Conservation (phyloP, 2,888 invertebrate species). For the Amphipyra tragopoginis region DNA sequence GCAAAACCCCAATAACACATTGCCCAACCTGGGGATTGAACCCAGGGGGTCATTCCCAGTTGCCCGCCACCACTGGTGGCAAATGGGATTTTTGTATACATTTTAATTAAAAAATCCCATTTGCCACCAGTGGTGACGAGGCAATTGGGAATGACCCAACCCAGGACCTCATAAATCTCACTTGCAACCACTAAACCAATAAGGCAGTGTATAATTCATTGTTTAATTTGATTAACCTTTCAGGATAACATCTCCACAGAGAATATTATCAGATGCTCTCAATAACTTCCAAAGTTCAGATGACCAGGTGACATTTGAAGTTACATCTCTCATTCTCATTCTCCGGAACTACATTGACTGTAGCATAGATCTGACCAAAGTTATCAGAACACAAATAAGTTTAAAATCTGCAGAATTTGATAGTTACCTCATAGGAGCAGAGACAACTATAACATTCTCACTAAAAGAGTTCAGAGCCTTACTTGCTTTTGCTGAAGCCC, state of each 20-base stretch:
- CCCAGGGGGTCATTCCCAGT: no score
- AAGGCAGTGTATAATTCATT: no score
- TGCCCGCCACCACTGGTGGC: no score
- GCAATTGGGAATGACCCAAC: no score
- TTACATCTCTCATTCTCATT: slow-evolving; percentile 90
- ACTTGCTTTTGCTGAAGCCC: slow-evolving; percentile 94
- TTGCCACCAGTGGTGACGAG: no score
- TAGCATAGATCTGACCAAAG: slow-evolving; percentile 90
- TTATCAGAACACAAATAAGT: slow-evolving; percentile 94
- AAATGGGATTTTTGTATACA: no score
- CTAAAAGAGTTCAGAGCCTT: slow-evolving; percentile 95
- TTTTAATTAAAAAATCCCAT: no score
- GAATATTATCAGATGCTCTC: slow-evolving; percentile 93
- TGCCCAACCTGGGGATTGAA: no score
- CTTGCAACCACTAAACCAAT: no score
- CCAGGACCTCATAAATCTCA: no score
- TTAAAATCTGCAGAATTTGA: slow-evolving; percentile 94
- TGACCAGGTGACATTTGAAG: slow-evolving; percentile 95
- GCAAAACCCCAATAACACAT: no score
- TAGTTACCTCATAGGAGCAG: slow-evolving; percentile 90
- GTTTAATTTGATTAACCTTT: slow-evolving; percentile 38
- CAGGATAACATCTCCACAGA: slow-evolving; percentile 91
- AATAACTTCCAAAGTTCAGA: slow-evolving; percentile 94
- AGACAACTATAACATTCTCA: slow-evolving; percentile 95
- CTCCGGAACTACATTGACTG: slow-evolving; percentile 95